Base-by-base conservation (phyloP, 2,888 invertebrate species). In the Leucophenga montana region DNA sequence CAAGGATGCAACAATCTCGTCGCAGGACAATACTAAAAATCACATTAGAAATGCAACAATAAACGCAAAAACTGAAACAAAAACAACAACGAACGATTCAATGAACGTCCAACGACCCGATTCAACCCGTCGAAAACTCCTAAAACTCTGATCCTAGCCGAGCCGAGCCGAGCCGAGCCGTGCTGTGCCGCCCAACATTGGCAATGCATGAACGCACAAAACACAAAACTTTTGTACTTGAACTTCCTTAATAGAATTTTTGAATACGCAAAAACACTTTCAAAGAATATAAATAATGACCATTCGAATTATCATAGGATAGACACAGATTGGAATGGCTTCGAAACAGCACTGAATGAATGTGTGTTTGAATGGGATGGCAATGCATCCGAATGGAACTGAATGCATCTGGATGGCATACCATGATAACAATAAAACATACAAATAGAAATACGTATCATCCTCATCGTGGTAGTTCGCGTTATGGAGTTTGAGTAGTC, bases 231-330 rank as follows among this genome's bases (percentile, higher is more conserved):
- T 82, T 80, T 80, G 78, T 80, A 77, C 78, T 81, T 79, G 77
- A 80, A 80, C 78, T 84, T 85, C 83, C 86, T 86, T 87, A 86
- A 87, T 87, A 87, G 85, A 87, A 87, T 87, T 86, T 87, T 87
- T 85, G 85, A 87, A 86, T 85, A 87, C 85, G 75, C 79, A 85
- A 83, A 83, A 86, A 84, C 86, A 85, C 85, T 85, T 82, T 84
- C 80, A 80, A 84, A 85, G 87, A 85, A 87, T 86, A 87, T 87
- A 86, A 87, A 87, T 87, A 87, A 87, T 87, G 87, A 83, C 85
- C 79, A 85, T 82, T 85, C 80, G 86, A 86, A 85, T 87, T 86
- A 86, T 85, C 85, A 85, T 80, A 75, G 39, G 39, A 39, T 39
- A 39, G 72, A 72, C 75, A 73, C 71, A 75, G 76, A 79, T 77